These are phyloP conservation scores for Itoplectis maculator DNA, from an alignment of 2,888 invertebrate genomes.

Conservation along the genomic window DNA sequence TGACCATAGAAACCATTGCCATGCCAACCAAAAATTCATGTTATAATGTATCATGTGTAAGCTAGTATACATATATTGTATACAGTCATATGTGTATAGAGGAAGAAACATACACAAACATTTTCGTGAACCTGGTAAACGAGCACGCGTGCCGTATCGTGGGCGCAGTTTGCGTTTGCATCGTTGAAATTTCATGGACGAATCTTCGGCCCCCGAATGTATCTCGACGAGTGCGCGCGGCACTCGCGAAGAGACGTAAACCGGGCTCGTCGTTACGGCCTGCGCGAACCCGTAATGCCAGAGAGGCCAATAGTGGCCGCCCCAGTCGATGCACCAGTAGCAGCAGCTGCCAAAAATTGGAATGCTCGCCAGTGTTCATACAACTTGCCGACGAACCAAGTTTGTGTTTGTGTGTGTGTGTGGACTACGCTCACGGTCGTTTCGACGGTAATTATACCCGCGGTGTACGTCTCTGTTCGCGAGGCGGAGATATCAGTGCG, in stretches of 20 bases:
- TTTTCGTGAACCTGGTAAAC: not conserved
- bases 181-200: conserved; percentile 57
- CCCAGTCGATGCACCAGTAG: conserved; percentile 29
- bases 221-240: conserved; percentile 35
- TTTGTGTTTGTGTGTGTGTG: too few relatives aligned
- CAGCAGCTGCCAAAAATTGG: conserved; percentile 62
- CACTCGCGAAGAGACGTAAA: conserved; percentile 7
- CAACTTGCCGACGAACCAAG: not conserved
- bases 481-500: not conserved
- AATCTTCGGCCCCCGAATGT: conserved; percentile 16
- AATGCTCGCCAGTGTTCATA: conserved; percentile 16
- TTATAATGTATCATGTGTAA: not conserved
- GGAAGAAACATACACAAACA: not conserved
- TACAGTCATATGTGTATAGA: not conserved
- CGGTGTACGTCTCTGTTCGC: conserved; percentile 5
- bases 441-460: conserved; percentile 45
- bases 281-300: not conserved
- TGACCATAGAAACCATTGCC: too few relatives aligned
- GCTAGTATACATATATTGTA: not conserved
- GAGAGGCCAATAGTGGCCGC: conserved; percentile 10
- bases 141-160: conserved; percentile 23
- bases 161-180: conserved; percentile 40
- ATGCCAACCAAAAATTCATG: too few relatives aligned
- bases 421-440: conserved; percentile 42
- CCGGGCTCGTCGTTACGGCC: conserved; percentile 9